Conservation (phyloP, 2,113 vertebrate species). For the Dasyurus viverrinus region DNA sequence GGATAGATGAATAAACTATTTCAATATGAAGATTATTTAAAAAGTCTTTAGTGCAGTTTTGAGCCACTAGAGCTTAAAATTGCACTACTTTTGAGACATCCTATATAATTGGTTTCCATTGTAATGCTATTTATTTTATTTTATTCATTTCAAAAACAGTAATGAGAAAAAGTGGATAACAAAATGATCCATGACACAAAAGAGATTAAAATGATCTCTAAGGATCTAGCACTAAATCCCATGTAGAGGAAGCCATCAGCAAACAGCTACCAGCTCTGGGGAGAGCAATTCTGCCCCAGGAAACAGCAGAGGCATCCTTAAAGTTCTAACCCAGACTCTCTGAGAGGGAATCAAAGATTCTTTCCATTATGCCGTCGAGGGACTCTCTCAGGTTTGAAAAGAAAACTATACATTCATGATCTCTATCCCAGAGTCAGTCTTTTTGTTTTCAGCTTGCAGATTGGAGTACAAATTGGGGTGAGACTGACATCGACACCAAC, state of each 20-base stretch:
- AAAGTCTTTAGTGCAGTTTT: not conserved
- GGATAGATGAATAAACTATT: not conserved
- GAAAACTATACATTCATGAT: not conserved
- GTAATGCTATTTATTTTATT: not conserved
- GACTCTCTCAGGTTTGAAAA: not conserved
- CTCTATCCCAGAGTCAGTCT: not conserved
- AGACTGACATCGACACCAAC: constrained; percentile 47
- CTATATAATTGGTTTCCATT: not conserved
- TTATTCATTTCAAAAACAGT: not conserved
- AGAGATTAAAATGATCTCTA: not conserved
- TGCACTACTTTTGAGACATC: not conserved
- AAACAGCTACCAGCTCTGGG: not conserved
- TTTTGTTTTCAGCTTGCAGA: constrained; percentile 30
- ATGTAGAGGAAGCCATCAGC: not conserved
- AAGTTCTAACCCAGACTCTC: not conserved
- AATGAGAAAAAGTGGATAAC: not conserved
- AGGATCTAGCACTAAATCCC: not conserved
- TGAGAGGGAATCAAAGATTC: constrained; percentile 25
- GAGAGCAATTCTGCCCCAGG: not conserved
- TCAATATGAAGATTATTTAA: not conserved
- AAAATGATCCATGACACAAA: not conserved
- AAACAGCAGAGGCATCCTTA: not conserved
- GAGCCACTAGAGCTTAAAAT: not conserved
- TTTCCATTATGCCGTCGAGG: constrained; percentile 16
- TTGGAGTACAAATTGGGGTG: constrained; percentile 51